phyloP scores from a whole-genome alignment of 2,797 vertebrate genomes.

The Rhinophrynus dorsalis region DNA sequence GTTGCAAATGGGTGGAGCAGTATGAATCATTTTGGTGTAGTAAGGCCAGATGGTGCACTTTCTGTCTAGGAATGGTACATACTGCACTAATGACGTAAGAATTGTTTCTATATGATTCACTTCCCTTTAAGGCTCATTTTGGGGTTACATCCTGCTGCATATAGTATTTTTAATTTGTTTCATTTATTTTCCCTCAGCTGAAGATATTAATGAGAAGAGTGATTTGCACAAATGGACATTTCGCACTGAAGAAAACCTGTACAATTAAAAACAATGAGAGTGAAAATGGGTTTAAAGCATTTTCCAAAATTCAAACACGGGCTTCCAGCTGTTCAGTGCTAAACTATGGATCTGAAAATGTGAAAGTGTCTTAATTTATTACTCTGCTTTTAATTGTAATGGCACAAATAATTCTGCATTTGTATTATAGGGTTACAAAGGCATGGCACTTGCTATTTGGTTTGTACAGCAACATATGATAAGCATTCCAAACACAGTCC shows the following conservation, averaged over 20 bases:
- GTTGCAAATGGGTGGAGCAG: no score
- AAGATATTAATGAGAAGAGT: background rate
- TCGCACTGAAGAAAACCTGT: background rate
- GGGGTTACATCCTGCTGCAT: no score
- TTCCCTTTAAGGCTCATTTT: no score
- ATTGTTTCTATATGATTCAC: no score
- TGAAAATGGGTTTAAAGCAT: background rate
- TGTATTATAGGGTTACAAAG: background rate
- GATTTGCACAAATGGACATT: slow-evolving; percentile 4
- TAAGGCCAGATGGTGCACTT: no score
- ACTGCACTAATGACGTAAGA: no score
- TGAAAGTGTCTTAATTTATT: slow-evolving; percentile 7
- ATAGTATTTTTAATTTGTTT: no score
- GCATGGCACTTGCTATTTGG: slow-evolving; percentile 10
- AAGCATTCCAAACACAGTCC: background rate
- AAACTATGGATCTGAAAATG: background rate
- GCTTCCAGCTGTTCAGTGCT: background rate
- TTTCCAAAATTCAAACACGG: background rate
- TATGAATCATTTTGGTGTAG: no score
- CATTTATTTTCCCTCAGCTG: background rate
- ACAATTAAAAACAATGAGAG: background rate
- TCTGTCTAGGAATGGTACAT: no score
- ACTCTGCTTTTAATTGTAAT: background rate
- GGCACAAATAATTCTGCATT: background rate
- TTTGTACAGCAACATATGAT: background rate